Conservation (phyloP, 2,888 invertebrate species). For the Odontocerum albicorne region DNA sequence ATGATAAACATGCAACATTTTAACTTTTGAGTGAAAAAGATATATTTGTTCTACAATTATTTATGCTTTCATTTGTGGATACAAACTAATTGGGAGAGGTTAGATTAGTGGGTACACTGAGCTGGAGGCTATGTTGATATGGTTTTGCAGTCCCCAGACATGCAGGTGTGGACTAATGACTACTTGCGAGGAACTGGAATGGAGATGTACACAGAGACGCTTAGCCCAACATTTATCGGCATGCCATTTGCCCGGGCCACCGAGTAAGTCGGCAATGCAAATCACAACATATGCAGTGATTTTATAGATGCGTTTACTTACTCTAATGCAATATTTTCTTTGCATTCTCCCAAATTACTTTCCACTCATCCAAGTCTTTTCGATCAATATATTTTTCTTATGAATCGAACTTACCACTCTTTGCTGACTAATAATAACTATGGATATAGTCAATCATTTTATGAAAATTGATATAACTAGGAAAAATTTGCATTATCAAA, state of each 20-base stretch:
- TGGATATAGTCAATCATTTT: too few relatives aligned
- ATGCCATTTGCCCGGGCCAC: conserved; percentile 98
- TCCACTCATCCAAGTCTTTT: not conserved
- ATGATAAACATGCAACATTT: too few relatives aligned
- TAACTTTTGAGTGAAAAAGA: too few relatives aligned
- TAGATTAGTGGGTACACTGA: conserved; percentile 7
- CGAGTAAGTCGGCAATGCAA: conserved; percentile 82
- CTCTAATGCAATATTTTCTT: conserved; percentile 5
- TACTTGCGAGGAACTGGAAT: conserved; percentile 99
- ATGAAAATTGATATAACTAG: too few relatives aligned
- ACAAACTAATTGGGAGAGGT: too few relatives aligned
- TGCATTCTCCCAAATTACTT: conserved; percentile 12
- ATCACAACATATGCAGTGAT: conserved; percentile 35
- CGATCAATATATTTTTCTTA: not conserved
- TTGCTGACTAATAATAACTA: too few relatives aligned
- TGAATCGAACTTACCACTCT: not conserved
- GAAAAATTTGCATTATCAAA: too few relatives aligned
- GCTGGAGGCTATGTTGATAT: conserved; percentile 24
- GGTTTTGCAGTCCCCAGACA: conserved; percentile 83
- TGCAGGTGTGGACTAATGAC: conserved; percentile 99
- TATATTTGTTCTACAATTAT: too few relatives aligned
- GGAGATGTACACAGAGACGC: conserved; percentile 99
- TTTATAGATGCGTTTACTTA: conserved; percentile 20
- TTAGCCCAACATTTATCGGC: conserved; percentile 97
- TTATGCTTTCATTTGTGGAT: too few relatives aligned